phyloP scores from a whole-genome alignment of 2,113 vertebrate species.

The Grantiella picta region DNA sequence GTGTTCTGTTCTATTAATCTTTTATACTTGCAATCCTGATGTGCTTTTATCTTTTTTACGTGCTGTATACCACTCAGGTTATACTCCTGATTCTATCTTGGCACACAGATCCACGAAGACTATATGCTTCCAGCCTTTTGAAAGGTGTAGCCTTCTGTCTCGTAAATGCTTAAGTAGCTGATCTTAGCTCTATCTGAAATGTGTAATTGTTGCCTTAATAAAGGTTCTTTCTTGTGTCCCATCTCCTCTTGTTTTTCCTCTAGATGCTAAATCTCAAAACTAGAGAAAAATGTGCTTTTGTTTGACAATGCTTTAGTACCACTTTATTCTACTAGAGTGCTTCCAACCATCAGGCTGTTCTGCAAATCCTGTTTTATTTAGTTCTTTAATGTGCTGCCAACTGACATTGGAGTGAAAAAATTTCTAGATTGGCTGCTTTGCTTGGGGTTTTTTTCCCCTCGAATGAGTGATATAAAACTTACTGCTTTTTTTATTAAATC shows the following conservation, averaged over 20 bases:
- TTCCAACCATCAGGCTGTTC: background rate
- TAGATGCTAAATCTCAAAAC: background rate
- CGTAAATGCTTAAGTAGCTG: background rate
- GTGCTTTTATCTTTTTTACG: background rate
- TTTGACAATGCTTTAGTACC: background rate
- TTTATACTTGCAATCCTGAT: background rate
- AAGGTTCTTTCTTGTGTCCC: background rate
- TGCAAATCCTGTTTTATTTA: background rate
- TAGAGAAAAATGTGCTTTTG: background rate
- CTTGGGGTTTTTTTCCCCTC: background rate
- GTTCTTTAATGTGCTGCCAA: background rate
- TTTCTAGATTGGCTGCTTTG: background rate
- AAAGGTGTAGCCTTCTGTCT: background rate
- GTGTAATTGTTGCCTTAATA: background rate
- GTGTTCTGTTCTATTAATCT: background rate
- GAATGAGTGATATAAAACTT: background rate
- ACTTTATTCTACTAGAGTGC: background rate
- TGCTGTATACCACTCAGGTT: background rate
- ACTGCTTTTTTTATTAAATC: background rate
- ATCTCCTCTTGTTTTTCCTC: background rate
- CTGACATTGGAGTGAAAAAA: background rate
- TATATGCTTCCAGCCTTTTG: background rate
- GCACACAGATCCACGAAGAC: background rate
- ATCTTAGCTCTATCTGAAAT: background rate
- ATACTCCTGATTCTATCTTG: background rate